phyloP scores from a whole-genome alignment of 2,113 vertebrate genomes.

The Xenopus tropicalis region DNA sequence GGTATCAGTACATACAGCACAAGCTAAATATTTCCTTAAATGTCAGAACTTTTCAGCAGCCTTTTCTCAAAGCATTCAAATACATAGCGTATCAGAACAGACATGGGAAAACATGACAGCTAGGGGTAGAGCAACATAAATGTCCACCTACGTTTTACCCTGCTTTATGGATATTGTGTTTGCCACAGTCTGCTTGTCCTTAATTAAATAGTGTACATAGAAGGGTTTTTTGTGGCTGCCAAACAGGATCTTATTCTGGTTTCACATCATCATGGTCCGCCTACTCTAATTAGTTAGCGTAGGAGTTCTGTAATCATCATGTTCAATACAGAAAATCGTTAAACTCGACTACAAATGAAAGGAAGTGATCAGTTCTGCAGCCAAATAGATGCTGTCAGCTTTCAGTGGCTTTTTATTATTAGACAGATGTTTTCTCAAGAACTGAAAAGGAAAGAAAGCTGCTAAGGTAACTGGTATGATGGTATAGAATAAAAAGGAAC shows the following conservation, averaged over 20 bases:
- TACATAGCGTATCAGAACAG: neutral
- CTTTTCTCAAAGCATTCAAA: no score
- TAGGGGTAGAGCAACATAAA: neutral
- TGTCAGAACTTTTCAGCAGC: no score
- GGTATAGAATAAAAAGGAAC: neutral
- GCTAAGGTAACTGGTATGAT: no score
- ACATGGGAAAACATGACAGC: neutral
- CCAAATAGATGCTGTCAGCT: conserved; percentile 9
- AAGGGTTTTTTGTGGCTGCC: conserved; percentile 27
- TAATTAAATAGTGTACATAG: conserved; percentile 18
- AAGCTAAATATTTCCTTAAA: no score
- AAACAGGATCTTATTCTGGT: conserved; percentile 34
- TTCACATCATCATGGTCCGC: conserved; percentile 17
- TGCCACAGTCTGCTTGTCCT: neutral
- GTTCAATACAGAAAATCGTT: conserved; percentile 20
- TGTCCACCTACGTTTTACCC: neutral
- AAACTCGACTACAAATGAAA: conserved; percentile 25
- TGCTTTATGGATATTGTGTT: neutral
- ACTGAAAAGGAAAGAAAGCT: neutral
- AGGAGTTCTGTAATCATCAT: conserved; percentile 21
- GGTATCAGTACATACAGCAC: no score
- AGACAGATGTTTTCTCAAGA: conserved; percentile 16
- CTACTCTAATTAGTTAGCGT: conserved; percentile 32
- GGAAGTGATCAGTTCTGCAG: conserved; percentile 30
- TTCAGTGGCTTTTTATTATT: conserved; percentile 18